These are phyloP conservation scores for Porites cylindrica DNA, from an alignment of 92 coral and sea anemone species.

Conservation along the genomic window DNA sequence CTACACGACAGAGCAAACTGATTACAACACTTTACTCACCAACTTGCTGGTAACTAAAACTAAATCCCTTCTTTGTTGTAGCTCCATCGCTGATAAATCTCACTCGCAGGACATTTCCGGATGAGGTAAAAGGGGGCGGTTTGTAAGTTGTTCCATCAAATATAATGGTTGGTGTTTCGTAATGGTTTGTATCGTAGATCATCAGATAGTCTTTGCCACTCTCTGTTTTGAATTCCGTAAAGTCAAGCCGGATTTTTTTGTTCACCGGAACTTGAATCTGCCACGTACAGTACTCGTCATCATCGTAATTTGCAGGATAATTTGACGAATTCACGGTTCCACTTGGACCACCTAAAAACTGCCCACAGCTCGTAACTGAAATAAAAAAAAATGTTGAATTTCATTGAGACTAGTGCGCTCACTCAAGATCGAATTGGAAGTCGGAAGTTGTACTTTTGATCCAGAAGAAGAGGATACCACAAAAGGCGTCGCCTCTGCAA, in stretches of 20 bases:
- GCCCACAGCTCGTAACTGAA: slow-evolving; percentile 86
- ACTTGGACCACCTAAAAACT: slow-evolving; percentile 78
- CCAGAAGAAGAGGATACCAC: no score
- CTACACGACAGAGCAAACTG: no score
- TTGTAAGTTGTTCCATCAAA: slow-evolving; percentile 76
- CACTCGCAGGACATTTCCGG: slow-evolving; percentile 83
- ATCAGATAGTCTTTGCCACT: slow-evolving; percentile 71
- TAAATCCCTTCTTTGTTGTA: slow-evolving; percentile 82
- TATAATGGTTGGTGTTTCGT: slow-evolving; percentile 56
- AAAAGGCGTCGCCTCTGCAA: no score
- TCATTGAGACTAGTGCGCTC: no score
- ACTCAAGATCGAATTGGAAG: no score
- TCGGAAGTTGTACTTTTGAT: no score
- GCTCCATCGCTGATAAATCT: slow-evolving; percentile 86
- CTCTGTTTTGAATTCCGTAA: slow-evolving; percentile 82
- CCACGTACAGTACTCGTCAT: slow-evolving; percentile 97
- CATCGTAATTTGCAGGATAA: slow-evolving; percentile 78
- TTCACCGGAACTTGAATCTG: slow-evolving; percentile 84
- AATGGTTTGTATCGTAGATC: slow-evolving; percentile 77
- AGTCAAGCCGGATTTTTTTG: slow-evolving; percentile 91
- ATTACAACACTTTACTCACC: slow-evolving; percentile 46
- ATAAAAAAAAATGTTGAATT: background rate
- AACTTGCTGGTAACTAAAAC: slow-evolving; percentile 76
- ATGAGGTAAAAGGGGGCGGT: slow-evolving; percentile 89
- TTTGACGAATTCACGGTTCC: slow-evolving; percentile 83